phyloP scores from a whole-genome alignment of 2,888 invertebrate genomes.

The Drepanosiphum platanoidis region DNA sequence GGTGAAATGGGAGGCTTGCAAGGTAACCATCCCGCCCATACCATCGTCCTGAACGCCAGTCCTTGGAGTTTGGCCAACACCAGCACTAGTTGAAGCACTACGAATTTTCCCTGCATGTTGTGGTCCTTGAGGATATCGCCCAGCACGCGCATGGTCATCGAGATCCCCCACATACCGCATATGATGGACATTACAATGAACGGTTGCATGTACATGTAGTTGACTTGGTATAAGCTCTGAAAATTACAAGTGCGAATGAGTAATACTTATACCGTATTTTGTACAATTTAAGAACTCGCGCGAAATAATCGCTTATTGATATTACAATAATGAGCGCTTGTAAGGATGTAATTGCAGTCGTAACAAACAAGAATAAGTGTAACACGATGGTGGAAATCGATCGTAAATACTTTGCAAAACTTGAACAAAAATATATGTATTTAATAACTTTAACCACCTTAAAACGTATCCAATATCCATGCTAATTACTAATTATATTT shows the following conservation, averaged over 20 bases:
- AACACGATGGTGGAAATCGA: too few species aligned
- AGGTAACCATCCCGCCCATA: conserved; percentile 71
- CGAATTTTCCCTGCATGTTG: conserved; percentile 68
- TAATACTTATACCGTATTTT: background rate
- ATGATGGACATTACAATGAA: conserved; percentile 75
- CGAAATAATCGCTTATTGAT: background rate
- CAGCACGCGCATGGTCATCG: conserved; percentile 73
- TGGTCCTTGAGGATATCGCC: conserved; percentile 68
- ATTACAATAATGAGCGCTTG: background rate
- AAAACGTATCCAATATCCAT: too few species aligned
- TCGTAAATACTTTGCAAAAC: too few species aligned
- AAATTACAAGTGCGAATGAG: background rate
- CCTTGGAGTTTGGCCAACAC: conserved; percentile 77
- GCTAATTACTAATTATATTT: too few species aligned
- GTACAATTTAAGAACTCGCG: background rate
- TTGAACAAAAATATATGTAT: too few species aligned
- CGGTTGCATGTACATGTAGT: conserved; percentile 75
- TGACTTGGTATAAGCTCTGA: conserved; percentile 72
- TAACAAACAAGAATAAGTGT: too few species aligned
- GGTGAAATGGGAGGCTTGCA: conserved; percentile 76
- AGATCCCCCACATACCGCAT: conserved; percentile 76
- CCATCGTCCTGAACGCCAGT: conserved; percentile 71
- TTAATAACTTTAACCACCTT: too few species aligned
- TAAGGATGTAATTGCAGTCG: too few species aligned
- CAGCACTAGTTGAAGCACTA: conserved; percentile 74